Evolutionary conservation across 23 tunicate species (phyloP), one percentile per base, ranked within the genome.

Genomic region (Phallusia fumigata): DNA sequence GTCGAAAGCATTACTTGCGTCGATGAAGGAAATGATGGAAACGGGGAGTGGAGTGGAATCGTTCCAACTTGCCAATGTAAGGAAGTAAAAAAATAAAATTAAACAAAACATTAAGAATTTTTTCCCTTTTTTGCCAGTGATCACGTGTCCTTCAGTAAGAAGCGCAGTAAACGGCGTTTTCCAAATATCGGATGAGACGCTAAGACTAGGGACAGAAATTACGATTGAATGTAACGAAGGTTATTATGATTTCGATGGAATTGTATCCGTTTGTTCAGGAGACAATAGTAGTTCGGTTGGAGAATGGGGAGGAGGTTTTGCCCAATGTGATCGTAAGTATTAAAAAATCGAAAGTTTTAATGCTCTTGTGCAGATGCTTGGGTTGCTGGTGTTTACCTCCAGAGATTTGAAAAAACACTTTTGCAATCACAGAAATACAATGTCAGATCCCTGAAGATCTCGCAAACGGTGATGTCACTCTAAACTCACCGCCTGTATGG

Each of bases 251-350:
- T 22, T 26, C 6, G 26, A 44, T 31, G 19, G 31, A 28, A 77
- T 31, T 0, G 51, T 1, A 3, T 77, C 73, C 8, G 45, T 45
- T 26, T 83, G 86, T 50, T n/a, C 30, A 35, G 72, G 40, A 1
- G 52, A 65, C 28, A 47, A 26, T 18, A 83, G 73, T 34, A 74
- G 65, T 74, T 31, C 86, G 32, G 65, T 85, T 65, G 92, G 92
- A 47, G 80, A 51, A 74, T 88, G 92, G 92, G 78, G 19, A 1
- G 87, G 87, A 19, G 77, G 24, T 72, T 69, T 83, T 28, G 87
- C 92, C 19, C 30, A 83, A 12, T 88, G 92, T 65, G 75, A 31
- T n/a, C 79, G 88, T 85, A 85, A 79, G 88, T 79, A 22, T n/a
- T 52, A 58, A 58, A 3, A 24, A 3, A 21, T 6, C 69, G 28